A percentile compares a stretch with the other conserved stretches of the same genome.
phyloP scores from a whole-genome alignment of 35 echinoderm and acorn worm species.

The Apostichopus parvimensis region DNA sequence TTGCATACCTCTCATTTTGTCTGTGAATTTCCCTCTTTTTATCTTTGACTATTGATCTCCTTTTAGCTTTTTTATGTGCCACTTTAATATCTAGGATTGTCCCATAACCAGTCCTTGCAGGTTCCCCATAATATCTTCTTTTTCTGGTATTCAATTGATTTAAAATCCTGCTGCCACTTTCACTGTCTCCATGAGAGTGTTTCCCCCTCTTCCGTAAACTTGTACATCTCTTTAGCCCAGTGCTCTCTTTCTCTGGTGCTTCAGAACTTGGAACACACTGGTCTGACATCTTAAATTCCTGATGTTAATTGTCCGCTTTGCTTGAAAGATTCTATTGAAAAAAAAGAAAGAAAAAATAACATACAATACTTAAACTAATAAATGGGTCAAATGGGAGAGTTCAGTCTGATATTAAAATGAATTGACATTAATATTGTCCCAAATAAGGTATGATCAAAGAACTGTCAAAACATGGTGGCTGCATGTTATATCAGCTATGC shows the following conservation, averaged over 20 bases:
- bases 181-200: not conserved
- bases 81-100: not conserved
- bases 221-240: not conserved
- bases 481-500: too few relatives aligned
- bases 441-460: too few relatives aligned
- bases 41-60: constrained; percentile 3
- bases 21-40: constrained; percentile 21
- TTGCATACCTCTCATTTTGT: constrained; percentile 29
- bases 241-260: not conserved
- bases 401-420: too few relatives aligned
- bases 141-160: not conserved
- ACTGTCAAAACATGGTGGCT: too few relatives aligned
- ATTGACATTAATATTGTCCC: too few relatives aligned
- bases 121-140: not conserved
- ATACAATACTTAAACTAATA: too few relatives aligned
- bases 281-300: constrained; percentile 17
- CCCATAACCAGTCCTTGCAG: not conserved
- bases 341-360: too few relatives aligned
- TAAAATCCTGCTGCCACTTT: not conserved
- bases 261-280: constrained; percentile 14
- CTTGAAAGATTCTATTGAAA: too few relatives aligned
- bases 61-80: constrained; percentile 32
- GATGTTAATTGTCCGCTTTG: too few relatives aligned
- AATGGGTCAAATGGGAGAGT: too few relatives aligned
- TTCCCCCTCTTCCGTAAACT: not conserved